These are phyloP conservation scores for Betta splendens DNA, from an alignment of 2,797 vertebrate species.

Conservation along the genomic window DNA sequence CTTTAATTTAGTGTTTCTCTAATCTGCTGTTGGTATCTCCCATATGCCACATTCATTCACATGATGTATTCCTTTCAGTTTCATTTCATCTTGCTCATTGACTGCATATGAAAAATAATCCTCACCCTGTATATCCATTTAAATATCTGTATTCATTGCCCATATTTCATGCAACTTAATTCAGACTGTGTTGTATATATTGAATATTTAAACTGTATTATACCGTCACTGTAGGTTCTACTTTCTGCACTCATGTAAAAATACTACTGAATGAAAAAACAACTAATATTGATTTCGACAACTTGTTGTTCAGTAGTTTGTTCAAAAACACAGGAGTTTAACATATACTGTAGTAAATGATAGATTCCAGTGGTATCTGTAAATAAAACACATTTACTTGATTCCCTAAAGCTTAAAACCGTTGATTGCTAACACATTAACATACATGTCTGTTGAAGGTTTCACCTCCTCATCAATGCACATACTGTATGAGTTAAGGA, in stretches of 20 bases:
- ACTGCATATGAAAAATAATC: too few relatives aligned
- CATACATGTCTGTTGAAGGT: constrained; percentile 31
- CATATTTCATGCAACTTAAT: constrained; percentile 15
- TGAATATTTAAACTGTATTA: not conserved
- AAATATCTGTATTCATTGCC: too few relatives aligned
- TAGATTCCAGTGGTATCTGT: not conserved
- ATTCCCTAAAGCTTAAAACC: constrained; percentile 4
- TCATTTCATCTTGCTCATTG: constrained; percentile 1
- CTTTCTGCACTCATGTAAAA: not conserved
- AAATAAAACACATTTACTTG: not conserved
- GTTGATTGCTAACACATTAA: constrained; percentile 32
- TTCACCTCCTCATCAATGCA: constrained; percentile 6
- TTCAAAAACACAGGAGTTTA: too few relatives aligned
- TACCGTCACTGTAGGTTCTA: not conserved
- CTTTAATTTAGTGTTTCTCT: too few relatives aligned
- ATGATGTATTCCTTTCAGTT: not conserved
- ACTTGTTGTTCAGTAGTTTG: too few relatives aligned
- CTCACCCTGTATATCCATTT: too few relatives aligned
- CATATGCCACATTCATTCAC: not conserved
- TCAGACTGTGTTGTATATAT: constrained; percentile 6
- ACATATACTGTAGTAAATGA: too few relatives aligned
- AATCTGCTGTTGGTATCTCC: not conserved
- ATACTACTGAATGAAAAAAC: constrained; percentile 8
- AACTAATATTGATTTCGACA: too few relatives aligned
- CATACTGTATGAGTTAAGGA: constrained; percentile 16